Base-by-base conservation (phyloP, 1,140 invertebrate species). In the Wiebesia pumilae region DNA sequence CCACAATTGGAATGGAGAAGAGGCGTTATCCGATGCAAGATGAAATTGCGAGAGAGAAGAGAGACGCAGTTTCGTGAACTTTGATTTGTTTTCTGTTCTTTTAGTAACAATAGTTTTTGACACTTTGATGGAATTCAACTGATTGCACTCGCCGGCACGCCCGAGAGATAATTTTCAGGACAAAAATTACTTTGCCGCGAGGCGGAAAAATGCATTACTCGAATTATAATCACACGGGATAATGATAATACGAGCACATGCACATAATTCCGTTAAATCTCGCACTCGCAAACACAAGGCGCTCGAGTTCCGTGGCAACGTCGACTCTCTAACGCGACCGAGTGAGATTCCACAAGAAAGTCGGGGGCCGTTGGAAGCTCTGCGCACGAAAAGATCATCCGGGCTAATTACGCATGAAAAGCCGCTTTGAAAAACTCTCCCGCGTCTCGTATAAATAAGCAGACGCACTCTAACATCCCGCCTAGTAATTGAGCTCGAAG, bases 401-500 rank as follows among this genome's bases (percentile, higher is more conserved):
- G 54, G 33, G 12, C 71, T 84, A 77, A 84, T 84, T 84, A 65
- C 69, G 81, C 71, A 24, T 73, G 24, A 80, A 80, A 73, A 73
- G 24, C 40, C 30, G 24, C 16, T 35, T 14, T 40, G 51, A 35
- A 35, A 58, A 54, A 19, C n/a, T 30, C 65, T 47, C 58, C 51
- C 47, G 77, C 62, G 51, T 1, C 69, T 30, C 75, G 75, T 19
- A 69, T 47, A 67, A 78, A 51, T 65, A 54, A 80, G 43, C 69
- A 65, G 47, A 80, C 51, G 19, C 30, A 65, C 79, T 78, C 54
- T 21, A 77, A 85, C 88, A 78, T 73, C 67, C 84, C 82, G 83
- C 83, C 81, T 67, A 79, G 79, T 81, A 75, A 86, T 86, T 75
- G 75, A 69, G 7, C 58, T 10, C 9, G 30, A 0, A 16, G 35